Conservation (phyloP, 1,140 invertebrate genomes). For the Nylanderia fulva region DNA sequence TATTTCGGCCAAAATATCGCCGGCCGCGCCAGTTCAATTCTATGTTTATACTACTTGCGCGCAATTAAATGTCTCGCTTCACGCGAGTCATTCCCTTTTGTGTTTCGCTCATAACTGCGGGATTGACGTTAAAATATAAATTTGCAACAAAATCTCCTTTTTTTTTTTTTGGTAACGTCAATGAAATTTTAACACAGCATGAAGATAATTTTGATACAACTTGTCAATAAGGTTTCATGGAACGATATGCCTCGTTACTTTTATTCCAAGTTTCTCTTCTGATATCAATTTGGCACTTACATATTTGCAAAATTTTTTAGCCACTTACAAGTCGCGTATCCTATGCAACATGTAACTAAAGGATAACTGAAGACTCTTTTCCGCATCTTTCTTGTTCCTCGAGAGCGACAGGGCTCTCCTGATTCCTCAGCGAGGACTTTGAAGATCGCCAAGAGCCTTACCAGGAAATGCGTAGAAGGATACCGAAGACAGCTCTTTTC, state of each 20-base stretch:
- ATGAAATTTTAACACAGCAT: neutral
- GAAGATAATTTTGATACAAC: neutral
- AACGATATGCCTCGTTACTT: too few species aligned
- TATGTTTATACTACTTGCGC: constrained; percentile 53
- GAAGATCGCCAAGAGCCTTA: constrained; percentile 72
- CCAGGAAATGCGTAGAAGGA: constrained; percentile 68
- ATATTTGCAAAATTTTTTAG: neutral
- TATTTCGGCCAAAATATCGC: constrained; percentile 64
- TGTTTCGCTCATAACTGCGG: constrained; percentile 16
- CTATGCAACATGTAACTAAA: neutral
- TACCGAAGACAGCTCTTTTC: constrained; percentile 13
- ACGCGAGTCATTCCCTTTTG: neutral
- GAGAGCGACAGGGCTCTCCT: constrained; percentile 61
- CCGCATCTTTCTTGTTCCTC: constrained; percentile 52
- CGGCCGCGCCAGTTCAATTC: neutral
- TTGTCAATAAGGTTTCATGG: neutral
- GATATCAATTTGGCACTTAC: too few species aligned
- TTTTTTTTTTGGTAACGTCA: neutral
- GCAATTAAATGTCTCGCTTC: constrained; percentile 36
- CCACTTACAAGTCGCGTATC: neutral
- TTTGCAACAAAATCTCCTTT: neutral
- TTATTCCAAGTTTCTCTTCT: too few species aligned
- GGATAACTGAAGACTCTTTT: constrained; percentile 38
- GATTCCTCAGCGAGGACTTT: constrained; percentile 64
- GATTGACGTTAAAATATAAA: neutral